Base-by-base conservation (phyloP, 2,113 vertebrate species). In the Jaculus jaculus region DNA sequence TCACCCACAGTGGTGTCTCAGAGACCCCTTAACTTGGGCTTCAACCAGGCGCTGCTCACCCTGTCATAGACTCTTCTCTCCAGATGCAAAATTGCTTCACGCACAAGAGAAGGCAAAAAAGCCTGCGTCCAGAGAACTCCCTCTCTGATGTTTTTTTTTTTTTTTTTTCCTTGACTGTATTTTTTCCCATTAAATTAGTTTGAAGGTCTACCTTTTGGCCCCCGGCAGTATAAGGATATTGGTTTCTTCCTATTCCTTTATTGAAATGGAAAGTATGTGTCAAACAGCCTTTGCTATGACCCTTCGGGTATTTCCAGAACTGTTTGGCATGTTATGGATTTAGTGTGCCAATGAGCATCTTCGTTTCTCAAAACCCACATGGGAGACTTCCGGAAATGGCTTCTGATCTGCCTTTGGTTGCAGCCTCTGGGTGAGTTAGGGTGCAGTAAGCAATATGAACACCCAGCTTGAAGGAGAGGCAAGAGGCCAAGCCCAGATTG, bases 1-100 rank as follows among this genome's bases (percentile, higher is more conserved):
- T 34, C 90, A 0, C 88, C 92, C 86, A 71, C 17, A 97, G 98
- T 96, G 96, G 97, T 93, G 96, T 97, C 98, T 97, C 94, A 75
- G 95, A 97, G 98, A 98, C 97, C 97, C 97, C 97, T 96, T 92
- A 95, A 84, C 97, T 97, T 92, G 95, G 97, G 97, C 98, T 97
- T 97, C 88, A 97, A 94, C 97, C 87, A 88, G 97, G 96, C 92
- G 93, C 98, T 94, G 26, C 16, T 10, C 80, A 94, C 92, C 8
- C 8, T 63, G 20, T 5, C 3, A 1, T 1, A 3, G 5, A 78
- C 34, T 30, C 58, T 58, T 51, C 42, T 60, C 26, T 86, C 61
- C 39, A 6, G 18, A 28, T 15, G 81, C 65, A 10, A 16, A 98
- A 97, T 97, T 97, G 97, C 96, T 89, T 98, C 98, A 97, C 98